Evolutionary conservation across 2,888 invertebrate species (phyloP).

Genomic region (Caprella mutica): DNA sequence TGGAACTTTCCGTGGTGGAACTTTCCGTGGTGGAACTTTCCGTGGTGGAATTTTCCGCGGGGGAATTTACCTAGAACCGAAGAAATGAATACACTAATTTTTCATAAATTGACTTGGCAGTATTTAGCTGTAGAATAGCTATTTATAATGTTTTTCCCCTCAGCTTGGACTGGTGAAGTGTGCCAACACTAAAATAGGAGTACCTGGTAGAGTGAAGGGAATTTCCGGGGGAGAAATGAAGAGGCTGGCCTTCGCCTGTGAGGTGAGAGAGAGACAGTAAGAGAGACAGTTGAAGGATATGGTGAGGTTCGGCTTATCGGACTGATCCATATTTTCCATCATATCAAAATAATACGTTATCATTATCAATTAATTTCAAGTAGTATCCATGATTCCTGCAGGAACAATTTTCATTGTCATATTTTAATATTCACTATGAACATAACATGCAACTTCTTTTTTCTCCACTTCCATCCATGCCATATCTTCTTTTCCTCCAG

Average conservation of each 20-base stretch:
- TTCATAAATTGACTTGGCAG: background rate
- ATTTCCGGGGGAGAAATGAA: conserved; percentile 48
- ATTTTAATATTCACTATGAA: background rate
- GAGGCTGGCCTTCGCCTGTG: conserved; percentile 46
- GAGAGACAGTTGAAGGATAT: too few species aligned
- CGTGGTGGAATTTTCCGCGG: too few species aligned
- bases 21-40: too few species aligned
- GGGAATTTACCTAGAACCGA: too few species aligned
- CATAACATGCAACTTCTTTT: background rate
- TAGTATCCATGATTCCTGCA: too few species aligned
- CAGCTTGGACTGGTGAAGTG: conserved; percentile 45
- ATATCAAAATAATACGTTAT: too few species aligned
- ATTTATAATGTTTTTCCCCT: too few species aligned
- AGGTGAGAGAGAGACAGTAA: too few species aligned
- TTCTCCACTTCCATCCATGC: background rate
- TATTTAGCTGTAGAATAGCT: background rate
- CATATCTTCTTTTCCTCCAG: conserved; percentile 41
- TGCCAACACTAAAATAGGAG: conserved; percentile 44
- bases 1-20: too few species aligned
- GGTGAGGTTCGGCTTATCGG: too few species aligned
- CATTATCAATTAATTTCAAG: too few species aligned
- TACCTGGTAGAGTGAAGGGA: conserved; percentile 43
- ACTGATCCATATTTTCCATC: too few species aligned
- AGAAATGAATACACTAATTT: background rate
- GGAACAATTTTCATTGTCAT: conserved; percentile 5